Percentiles rank a stretch among this genome's conserved stretches.
phyloP scores from a whole-genome alignment of 2,888 invertebrate species.

The Lasioglossum leucozonium region DNA sequence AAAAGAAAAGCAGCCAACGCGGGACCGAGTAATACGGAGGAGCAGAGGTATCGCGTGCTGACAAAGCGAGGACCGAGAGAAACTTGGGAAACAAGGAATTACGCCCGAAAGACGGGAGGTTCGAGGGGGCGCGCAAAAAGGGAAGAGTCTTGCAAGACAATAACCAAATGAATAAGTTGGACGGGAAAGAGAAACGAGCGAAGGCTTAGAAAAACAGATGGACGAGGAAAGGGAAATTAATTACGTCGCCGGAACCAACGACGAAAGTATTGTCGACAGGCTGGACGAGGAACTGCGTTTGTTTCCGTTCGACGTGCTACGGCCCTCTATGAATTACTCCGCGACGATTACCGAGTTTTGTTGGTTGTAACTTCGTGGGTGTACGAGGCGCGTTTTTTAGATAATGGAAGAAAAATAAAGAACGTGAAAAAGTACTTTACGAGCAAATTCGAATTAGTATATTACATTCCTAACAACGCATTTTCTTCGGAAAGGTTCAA shows the following conservation, averaged over 20 bases:
- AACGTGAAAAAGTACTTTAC: background rate
- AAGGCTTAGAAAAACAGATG: constrained; percentile 16
- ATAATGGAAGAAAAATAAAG: background rate
- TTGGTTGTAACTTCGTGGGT: background rate
- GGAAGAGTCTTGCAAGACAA: constrained; percentile 22
- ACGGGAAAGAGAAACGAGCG: background rate
- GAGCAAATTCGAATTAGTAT: background rate
- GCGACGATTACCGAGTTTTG: background rate
- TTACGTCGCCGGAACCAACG: constrained; percentile 22
- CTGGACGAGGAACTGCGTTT: background rate
- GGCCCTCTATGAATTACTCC: background rate
- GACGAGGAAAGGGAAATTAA: constrained; percentile 44
- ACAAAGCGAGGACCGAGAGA: constrained; percentile 27
- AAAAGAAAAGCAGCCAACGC: background rate
- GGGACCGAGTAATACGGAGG: background rate
- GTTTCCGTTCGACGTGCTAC: background rate
- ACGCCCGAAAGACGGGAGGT: constrained; percentile 14
- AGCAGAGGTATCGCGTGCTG: constrained; percentile 2
- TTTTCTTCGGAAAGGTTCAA: background rate
- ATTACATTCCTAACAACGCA: too few species aligned
- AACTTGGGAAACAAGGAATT: constrained; percentile 23
- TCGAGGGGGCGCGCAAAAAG: constrained; percentile 6
- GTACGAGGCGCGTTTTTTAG: background rate
- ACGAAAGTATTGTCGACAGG: constrained; percentile 22
- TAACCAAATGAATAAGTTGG: constrained; percentile 31